These are phyloP conservation scores for Chaitophorus viminalis DNA, from an alignment of 2,888 invertebrate species.

Conservation along the genomic window DNA sequence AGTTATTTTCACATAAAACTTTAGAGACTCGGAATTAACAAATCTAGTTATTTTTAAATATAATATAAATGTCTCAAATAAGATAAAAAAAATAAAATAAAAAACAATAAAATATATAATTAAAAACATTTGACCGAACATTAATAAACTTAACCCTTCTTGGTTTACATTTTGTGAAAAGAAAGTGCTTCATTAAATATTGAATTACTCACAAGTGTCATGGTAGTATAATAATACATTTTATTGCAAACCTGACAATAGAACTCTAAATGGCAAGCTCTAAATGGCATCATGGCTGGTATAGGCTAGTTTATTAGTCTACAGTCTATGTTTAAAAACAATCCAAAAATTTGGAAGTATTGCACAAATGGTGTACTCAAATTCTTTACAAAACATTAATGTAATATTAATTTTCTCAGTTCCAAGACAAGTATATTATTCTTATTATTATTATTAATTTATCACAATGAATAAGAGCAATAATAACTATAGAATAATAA, in stretches of 20 bases:
- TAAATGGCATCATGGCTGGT: neutral
- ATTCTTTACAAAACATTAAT: neutral
- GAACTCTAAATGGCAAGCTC: too few relatives aligned
- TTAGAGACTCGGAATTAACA: neutral
- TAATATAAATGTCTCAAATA: conserved; percentile 2
- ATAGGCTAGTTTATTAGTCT: neutral
- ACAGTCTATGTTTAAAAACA: neutral
- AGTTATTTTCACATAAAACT: neutral
- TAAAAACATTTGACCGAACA: neutral
- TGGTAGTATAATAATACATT: neutral
- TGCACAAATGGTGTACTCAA: neutral
- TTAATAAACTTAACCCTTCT: neutral
- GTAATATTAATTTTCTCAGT: neutral
- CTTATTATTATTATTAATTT: neutral
- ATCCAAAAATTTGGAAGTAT: neutral
- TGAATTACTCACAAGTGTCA: neutral
- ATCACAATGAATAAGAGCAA: conserved; percentile 16
- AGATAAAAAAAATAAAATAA: neutral
- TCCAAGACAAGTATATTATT: too few relatives aligned
- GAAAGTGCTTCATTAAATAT: neutral
- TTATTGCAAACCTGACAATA: neutral
- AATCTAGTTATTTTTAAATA: neutral
- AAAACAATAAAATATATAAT: neutral
- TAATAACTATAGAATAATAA: conserved; percentile 12
- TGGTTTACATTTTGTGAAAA: neutral